Percentiles rank a stretch among this genome's conserved stretches.
Evolutionary conservation across 2,888 invertebrate species (phyloP).

Genomic region (Enchytraeus crypticus): DNA sequence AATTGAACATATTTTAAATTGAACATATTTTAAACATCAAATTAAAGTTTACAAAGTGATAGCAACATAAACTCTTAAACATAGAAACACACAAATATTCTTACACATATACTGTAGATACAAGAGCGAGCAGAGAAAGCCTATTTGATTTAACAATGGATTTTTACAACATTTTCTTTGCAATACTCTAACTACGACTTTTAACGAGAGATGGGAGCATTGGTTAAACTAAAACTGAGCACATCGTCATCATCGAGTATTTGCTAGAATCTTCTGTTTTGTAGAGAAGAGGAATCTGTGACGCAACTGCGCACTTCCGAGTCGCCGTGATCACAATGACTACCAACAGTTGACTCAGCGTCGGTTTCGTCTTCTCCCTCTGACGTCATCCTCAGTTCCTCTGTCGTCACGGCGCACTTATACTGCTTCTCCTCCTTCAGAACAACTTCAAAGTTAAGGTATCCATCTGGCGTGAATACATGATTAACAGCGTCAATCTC

Average conservation of each 20-base stretch:
- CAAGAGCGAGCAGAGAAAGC: too few relatives aligned
- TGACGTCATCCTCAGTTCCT: constrained; percentile 11
- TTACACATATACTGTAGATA: too few relatives aligned
- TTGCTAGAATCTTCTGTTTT: too few relatives aligned
- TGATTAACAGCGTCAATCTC: constrained; percentile 24
- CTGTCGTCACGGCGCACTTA: constrained; percentile 19
- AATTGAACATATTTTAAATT: too few relatives aligned
- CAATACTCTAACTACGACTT: too few relatives aligned
- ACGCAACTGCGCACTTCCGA: background rate
- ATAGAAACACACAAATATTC: too few relatives aligned
- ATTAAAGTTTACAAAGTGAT: background rate
- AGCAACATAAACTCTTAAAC: too few relatives aligned
- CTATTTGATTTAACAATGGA: too few relatives aligned
- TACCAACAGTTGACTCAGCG: background rate
- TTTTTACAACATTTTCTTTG: too few relatives aligned
- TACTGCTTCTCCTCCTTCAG: constrained; percentile 24
- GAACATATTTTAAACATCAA: background rate
- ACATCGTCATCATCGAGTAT: too few relatives aligned
- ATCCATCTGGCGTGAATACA: constrained; percentile 21
- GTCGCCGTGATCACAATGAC: background rate
- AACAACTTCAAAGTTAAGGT: constrained; percentile 24
- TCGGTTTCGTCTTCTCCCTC: background rate
- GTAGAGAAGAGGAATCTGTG: background rate
- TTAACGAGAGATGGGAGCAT: too few relatives aligned
- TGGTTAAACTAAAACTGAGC: too few relatives aligned